Evolutionary conservation across 2,888 invertebrate species (phyloP), one percentile per base, ranked within the genome.

Genomic region (Pseudanteris insignis): DNA sequence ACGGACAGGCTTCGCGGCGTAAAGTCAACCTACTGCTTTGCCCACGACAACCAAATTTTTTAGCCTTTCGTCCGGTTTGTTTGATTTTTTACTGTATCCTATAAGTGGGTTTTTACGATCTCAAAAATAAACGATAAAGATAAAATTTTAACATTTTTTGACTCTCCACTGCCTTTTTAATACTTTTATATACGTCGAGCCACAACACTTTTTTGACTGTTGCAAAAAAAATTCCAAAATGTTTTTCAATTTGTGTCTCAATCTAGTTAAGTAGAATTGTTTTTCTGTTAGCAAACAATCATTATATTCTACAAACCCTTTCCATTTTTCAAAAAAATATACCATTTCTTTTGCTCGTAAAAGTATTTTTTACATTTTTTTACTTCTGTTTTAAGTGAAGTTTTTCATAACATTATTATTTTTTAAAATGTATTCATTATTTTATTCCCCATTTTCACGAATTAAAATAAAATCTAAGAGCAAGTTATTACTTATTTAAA

Each of bases 1-100:
- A 67, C 67, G 64, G 29, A 41, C 32, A 43, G 47, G 43, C 43
- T 41, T 75, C 73, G 74, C 65, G 75, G 74, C 71, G 65, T 72
- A 66, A 72, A 75, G 75, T 76, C 72, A 76, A 77, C 73, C 70
- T 65, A 69, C 68, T 65, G 61, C 57, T 62, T 65, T 38, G 38
- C 53, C 46, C 38, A 14, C 26, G 29, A 55, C 60, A 55, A 46
- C 32, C 24, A 26, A 40, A 37, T 37, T 55, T 62, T 65, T 61
- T 58, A 51, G 41, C 28, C 41, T 40, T 18, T 24, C 43, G 41
- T 34, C 41, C 38, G 29, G 28, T 53, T 44, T 47, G 54, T 57
- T 47, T 62, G 61, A 51, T 43, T 54, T 50, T 57, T 59, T 46
- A 44, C 21, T 37, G n/a, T n/a, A 26, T 21, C 37, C 18, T 51